Evolutionary conservation across 2,888 invertebrate genomes (phyloP).

Genomic region (Beris chalybata): DNA sequence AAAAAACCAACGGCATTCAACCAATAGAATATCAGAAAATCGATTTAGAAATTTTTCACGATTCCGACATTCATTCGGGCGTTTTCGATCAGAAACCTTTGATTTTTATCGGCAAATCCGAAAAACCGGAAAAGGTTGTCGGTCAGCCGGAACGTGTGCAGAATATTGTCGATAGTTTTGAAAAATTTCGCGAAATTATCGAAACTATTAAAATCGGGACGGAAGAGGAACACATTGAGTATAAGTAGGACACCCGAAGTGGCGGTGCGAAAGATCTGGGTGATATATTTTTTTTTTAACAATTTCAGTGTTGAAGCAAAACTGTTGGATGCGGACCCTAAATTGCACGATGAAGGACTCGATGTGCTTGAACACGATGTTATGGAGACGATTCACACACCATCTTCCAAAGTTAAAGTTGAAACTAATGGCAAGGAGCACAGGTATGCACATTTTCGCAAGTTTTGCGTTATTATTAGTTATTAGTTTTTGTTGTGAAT

Average conservation of each 20-base stretch:
- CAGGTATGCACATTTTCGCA: not conserved
- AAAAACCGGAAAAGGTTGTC: conserved; percentile 43
- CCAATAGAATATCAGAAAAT: conserved; percentile 52
- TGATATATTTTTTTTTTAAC: not conserved
- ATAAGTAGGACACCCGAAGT: conserved; percentile 22
- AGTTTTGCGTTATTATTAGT: no score
- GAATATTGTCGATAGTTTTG: conserved; percentile 51
- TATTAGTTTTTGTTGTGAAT: no score
- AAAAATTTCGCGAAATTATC: conserved; percentile 51
- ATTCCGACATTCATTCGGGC: conserved; percentile 45
- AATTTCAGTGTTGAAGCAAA: not conserved
- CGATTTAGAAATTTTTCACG: conserved; percentile 49
- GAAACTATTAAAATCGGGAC: conserved; percentile 49
- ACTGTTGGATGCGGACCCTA: conserved; percentile 1
- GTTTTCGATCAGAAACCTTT: conserved; percentile 52
- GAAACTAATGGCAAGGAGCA: conserved; percentile 15
- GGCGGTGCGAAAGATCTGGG: conserved; percentile 5
- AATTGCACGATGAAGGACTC: conserved; percentile 35
- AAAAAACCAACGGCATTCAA: conserved; percentile 40
- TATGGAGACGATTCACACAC: not conserved
- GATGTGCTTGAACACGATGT: conserved; percentile 26
- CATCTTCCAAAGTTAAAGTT: not conserved
- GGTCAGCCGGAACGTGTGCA: conserved; percentile 46
- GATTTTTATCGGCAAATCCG: conserved; percentile 49
- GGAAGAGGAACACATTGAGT: conserved; percentile 39